A percentile compares a stretch with the other conserved stretches of the same genome.
These are phyloP conservation scores for Diplazon laetatorius DNA, from an alignment of 2,888 invertebrate species.

Conservation along the genomic window DNA sequence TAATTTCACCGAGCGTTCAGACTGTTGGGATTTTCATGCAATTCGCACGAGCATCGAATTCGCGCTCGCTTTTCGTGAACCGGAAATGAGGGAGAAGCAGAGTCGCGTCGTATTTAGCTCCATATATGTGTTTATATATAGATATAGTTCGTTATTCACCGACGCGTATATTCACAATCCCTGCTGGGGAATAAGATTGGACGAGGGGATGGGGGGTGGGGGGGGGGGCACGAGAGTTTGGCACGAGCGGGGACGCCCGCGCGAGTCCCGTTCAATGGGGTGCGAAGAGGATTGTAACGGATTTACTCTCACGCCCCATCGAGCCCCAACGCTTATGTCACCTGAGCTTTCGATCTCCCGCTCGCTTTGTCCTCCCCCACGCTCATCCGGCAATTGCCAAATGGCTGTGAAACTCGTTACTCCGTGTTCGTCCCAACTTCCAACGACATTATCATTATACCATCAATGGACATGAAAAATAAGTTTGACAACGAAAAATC, in stretches of 20 bases:
- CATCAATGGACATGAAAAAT: too few species aligned
- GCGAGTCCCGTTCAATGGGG: constrained; percentile 49
- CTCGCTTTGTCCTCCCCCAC: constrained; percentile 28
- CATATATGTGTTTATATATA: background rate
- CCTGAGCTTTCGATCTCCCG: constrained; percentile 18
- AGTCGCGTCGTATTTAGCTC: background rate
- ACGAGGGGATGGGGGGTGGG: too few species aligned
- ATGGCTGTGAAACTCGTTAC: constrained; percentile 25
- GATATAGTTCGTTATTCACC: constrained; percentile 42
- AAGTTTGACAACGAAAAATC: background rate
- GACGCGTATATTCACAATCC: constrained; percentile 14
- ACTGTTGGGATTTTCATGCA: constrained; percentile 4
- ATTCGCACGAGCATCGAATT: background rate
- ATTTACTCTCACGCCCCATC: constrained; percentile 50
- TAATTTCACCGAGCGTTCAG: background rate
- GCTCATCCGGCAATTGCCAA: constrained; percentile 38
- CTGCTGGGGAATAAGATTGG: constrained; percentile 41
- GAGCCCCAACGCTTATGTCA: constrained; percentile 13
- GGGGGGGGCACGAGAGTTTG: constrained; percentile 19
- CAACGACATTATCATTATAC: too few species aligned
- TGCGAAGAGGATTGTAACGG: constrained; percentile 52
- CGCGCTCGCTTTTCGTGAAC: constrained; percentile 14
- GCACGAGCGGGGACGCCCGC: constrained; percentile 3
- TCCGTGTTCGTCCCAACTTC: background rate
- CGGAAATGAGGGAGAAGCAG: background rate